Conservation (phyloP, 2,888 invertebrate genomes). For the Anthophora plumipes region DNA sequence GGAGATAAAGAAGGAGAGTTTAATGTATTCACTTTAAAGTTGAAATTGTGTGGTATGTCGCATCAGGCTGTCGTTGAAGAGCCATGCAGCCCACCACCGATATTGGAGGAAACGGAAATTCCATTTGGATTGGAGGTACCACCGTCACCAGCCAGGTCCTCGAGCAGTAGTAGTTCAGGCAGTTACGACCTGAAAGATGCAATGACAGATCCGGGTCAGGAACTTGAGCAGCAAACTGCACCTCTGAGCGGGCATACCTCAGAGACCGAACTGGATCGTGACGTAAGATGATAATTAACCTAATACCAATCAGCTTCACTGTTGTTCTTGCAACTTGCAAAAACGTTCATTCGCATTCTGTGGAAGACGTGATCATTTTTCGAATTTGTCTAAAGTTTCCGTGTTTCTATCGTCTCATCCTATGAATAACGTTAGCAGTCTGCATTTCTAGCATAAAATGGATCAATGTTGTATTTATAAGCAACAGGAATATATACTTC, state of each 20-base stretch:
- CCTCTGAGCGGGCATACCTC: slow-evolving; percentile 76
- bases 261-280: slow-evolving; percentile 78
- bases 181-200: slow-evolving; percentile 83
- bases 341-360: neutral
- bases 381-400: neutral
- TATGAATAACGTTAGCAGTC: no score
- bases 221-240: slow-evolving; percentile 71
- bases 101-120: slow-evolving; percentile 78
- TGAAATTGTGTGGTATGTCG: slow-evolving; percentile 17
- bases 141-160: slow-evolving; percentile 79
- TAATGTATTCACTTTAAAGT: neutral
- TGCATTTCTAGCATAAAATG: no score
- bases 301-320: slow-evolving; percentile 13
- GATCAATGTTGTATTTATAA: no score
- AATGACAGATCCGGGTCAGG: slow-evolving; percentile 76
- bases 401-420: no score
- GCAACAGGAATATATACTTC: no score
- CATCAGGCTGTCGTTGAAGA: slow-evolving; percentile 81
- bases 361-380: neutral
- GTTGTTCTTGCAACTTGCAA: neutral
- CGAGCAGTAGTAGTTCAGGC: slow-evolving; percentile 83
- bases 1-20: no score
- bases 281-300: slow-evolving; percentile 69
- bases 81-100: slow-evolving; percentile 78
- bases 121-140: slow-evolving; percentile 72